Evolutionary conservation across 2,113 vertebrate genomes (phyloP), one percentile per base, ranked within the genome.

Genomic region (Bubo blakistoni): DNA sequence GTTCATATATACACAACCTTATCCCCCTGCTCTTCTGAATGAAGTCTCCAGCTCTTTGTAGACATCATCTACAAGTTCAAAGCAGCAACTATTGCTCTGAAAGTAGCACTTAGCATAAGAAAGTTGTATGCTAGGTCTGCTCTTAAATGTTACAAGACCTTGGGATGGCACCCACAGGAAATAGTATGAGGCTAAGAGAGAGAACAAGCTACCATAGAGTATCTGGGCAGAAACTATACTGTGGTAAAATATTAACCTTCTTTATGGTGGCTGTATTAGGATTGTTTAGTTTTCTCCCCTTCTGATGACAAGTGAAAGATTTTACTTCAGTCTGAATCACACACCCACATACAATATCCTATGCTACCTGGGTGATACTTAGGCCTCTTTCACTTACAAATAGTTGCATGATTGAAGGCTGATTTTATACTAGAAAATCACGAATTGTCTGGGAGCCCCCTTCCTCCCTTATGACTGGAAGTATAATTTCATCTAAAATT

Each of bases 381-480:
- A 6, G 6, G 16, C 44, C 27, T 73, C n/a, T 66, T 54, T 38
- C 5, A 55, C 26, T 78, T 59, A 16, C 1, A 63, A 88, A 17
- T 13, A 76, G 6, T 44, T 81, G 16, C 12, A 26, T 9, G 25
- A 52, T 19, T 52, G 26, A 76, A 79, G 15, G 27, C 11, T 61
- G 36, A 77, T 30, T 81, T 90, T 74, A 8, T 24, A 44, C 5
- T 44, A 38, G 70, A 77, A 74, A 38, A 26, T 9, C 4, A 8
- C 3, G 65, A 3, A 1, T 77, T 55, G 86, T 73, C n/a, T 42
- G 14, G 30, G 4, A 65, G 3, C 1, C 4, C 3, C 2, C 1
- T 4, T 9, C 7, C 2, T 47, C 18, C 19, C 46, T 47, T 47
- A 47, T 47, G 18, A 25, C 16, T 47, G 16, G 20, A 86, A 91